phyloP scores from a whole-genome alignment of 2,888 invertebrate species.

The Eurytoma adleriae region DNA sequence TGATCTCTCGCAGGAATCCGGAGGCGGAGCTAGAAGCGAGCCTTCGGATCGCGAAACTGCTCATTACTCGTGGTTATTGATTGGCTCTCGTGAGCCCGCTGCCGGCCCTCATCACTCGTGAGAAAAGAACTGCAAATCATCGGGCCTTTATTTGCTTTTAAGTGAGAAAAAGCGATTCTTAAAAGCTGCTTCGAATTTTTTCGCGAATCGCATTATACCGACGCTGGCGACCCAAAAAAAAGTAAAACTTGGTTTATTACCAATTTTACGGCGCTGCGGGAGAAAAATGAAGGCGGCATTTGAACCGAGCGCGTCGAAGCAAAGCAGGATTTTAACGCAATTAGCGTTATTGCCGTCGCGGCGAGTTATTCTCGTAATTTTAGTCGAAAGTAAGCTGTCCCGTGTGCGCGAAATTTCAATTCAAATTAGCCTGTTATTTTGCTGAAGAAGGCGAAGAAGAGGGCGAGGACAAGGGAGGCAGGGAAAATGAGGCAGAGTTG shows the following conservation, averaged over 20 bases:
- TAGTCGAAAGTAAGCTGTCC: not conserved
- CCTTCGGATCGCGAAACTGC: conserved; percentile 68
- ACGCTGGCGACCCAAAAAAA: not conserved
- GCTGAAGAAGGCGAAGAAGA: conserved; percentile 7
- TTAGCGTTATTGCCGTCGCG: too few relatives aligned
- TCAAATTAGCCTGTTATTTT: conserved; percentile 26
- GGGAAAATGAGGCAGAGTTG: not conserved
- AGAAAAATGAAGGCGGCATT: too few relatives aligned
- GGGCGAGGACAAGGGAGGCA: not conserved
- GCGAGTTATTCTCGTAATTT: conserved; percentile 5
- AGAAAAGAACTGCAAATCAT: conserved; percentile 29
- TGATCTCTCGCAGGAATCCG: conserved; percentile 63
- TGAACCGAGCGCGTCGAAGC: too few relatives aligned
- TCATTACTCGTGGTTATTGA: conserved; percentile 73
- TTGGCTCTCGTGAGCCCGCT: conserved; percentile 69
- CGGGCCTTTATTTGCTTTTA: not conserved
- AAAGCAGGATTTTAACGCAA: too few relatives aligned
- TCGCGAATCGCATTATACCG: not conserved
- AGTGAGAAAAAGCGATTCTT: conserved; percentile 6
- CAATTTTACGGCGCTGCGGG: too few relatives aligned
- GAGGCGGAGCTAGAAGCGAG: conserved; percentile 67
- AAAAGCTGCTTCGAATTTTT: not conserved
- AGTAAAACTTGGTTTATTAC: too few relatives aligned
- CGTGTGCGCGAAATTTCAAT: conserved; percentile 39
- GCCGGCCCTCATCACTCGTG: conserved; percentile 14